These are phyloP conservation scores for Meiosimyza decipiens DNA, from an alignment of 2,888 invertebrate genomes.

Conservation along the genomic window DNA sequence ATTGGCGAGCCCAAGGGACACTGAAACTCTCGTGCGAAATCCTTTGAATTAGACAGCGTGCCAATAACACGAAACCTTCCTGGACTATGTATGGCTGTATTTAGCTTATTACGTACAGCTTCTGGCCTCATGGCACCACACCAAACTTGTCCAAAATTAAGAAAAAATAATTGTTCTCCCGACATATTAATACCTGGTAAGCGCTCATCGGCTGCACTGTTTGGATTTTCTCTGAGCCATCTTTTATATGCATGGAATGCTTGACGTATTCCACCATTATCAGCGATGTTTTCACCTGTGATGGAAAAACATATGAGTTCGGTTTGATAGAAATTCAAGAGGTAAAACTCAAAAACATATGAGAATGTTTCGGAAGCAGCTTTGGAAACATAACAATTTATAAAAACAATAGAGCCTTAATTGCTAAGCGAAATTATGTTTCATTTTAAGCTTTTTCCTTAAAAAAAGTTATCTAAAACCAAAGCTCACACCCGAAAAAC, in stretches of 20 bases:
- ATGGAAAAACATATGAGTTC: too few species aligned
- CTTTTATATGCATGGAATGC: conserved; percentile 87
- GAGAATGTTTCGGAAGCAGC: too few species aligned
- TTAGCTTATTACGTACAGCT: conserved; percentile 81
- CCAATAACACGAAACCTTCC: conserved; percentile 85
- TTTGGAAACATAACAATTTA: too few species aligned
- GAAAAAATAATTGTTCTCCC: conserved; percentile 86
- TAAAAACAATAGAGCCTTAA: too few species aligned
- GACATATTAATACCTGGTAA: conserved; percentile 80
- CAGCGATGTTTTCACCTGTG: conserved; percentile 89
- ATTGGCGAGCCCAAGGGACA: conserved; percentile 80
- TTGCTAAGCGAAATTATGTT: too few species aligned
- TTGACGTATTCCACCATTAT: conserved; percentile 95
- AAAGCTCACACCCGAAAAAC: too few species aligned
- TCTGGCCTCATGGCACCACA: conserved; percentile 85
- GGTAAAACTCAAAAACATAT: too few species aligned
- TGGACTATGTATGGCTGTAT: conserved; percentile 86
- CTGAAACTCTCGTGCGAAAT: conserved; percentile 78
- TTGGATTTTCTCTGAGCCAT: conserved; percentile 76
- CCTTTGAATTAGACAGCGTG: conserved; percentile 80
- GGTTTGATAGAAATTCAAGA: too few species aligned
- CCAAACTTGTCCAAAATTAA: conserved; percentile 91
- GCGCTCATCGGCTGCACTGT: conserved; percentile 69
- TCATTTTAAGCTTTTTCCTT: too few species aligned
- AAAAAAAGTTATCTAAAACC: too few species aligned